Base-by-base conservation (phyloP, 1,140 invertebrate species). In the Drosophila bocqueti region DNA sequence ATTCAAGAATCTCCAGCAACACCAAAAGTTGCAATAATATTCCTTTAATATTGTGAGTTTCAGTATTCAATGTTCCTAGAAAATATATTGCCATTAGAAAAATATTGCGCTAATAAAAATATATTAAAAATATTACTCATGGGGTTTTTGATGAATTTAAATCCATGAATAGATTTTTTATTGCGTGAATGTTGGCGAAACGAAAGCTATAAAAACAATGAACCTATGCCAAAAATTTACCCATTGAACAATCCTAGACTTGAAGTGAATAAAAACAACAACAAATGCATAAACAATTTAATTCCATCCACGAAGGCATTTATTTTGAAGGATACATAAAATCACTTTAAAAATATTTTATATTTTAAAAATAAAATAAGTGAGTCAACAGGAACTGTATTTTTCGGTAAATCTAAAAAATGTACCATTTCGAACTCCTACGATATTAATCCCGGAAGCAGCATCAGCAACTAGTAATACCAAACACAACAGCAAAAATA, bases 41-140 rank as follows among this genome's bases (percentile, higher is more conserved):
- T 34, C 31, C 31, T 34, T 34, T 10, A 2, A 3, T 10, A 34
- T 34, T 4, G 13, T 13, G 1, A 16, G 2, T 18, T 18, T 18
- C 5, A 52, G 16, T 11, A 16, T 11, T 8, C 6, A 4, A 3
- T 13, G 9, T 38, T 24, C 2, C 4, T 3, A 16, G 52, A 16
- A 38, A n/a, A 26, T n/a, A 11, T 55, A 11, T 57, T 57, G 21
- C 26, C 54, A 40, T 57, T 6, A 24, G 7, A 2, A 26, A 26
- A 26, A 49, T 26, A 26, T 9, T 16, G 24, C 21, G 2, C 16
- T 7, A 40, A 5, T 1, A 40, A 26, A 16, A 26, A 26, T 57
- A 57, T 40, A 26, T 57, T 40, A n/a, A n/a, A 55, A 40, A 7
- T 24, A 57, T 57, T 57, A 57, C 36, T 57, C 54, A 57, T 57